These are phyloP conservation scores for Champsocephalus gunnari DNA, from an alignment of 2,797 vertebrate species.

Conservation along the genomic window DNA sequence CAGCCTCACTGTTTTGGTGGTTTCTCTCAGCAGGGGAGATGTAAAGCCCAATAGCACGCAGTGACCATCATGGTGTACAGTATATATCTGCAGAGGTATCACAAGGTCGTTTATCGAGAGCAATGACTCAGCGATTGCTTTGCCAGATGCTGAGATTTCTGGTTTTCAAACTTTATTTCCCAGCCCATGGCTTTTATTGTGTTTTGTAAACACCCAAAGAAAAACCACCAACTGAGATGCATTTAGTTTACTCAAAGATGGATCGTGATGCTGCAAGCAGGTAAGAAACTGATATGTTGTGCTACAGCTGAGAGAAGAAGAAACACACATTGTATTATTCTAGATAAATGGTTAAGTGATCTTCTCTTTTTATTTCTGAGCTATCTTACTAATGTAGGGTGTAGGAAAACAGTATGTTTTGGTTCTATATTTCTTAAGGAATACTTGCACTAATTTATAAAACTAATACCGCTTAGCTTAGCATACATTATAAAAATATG, in stretches of 20 bases:
- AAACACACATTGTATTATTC: background rate
- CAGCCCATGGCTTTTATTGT: slow-evolving; percentile 15
- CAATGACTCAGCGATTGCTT: slow-evolving; percentile 58
- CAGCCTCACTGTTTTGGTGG: background rate
- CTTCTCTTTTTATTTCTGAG: background rate
- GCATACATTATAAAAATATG: background rate
- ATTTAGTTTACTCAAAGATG: background rate
- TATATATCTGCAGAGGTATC: slow-evolving; percentile 44
- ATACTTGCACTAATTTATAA: background rate
- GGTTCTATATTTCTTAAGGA: background rate
- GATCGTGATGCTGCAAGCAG: slow-evolving; percentile 6
- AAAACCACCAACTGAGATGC: slow-evolving; percentile 18
- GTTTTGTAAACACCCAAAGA: slow-evolving; percentile 22
- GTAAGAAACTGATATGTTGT: background rate
- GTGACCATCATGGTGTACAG: slow-evolving; percentile 29
- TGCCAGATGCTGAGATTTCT: slow-evolving; percentile 58
- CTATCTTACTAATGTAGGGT: background rate
- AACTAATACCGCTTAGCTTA: background rate
- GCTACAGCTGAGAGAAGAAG: background rate
- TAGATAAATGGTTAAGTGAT: background rate
- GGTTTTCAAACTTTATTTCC: slow-evolving; percentile 33
- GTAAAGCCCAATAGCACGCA: slow-evolving; percentile 39
- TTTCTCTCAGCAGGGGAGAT: slow-evolving; percentile 29
- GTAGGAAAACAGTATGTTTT: background rate
- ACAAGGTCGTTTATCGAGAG: slow-evolving; percentile 46